Evolutionary conservation across 2,888 invertebrate genomes (phyloP).

Genomic region (Athalia circularis): DNA sequence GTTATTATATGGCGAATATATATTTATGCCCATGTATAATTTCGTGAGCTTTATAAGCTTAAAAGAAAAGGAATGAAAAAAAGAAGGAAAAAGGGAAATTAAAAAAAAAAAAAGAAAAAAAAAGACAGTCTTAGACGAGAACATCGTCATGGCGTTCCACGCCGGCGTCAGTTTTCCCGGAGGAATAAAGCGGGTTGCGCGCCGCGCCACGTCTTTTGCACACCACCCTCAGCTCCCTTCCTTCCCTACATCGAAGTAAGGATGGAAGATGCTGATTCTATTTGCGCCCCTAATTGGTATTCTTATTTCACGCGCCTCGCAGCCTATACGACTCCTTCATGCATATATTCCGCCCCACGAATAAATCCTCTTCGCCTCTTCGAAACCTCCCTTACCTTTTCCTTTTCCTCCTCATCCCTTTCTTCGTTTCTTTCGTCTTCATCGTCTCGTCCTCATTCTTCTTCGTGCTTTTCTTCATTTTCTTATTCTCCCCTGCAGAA

Average conservation of each 20-base stretch:
- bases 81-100: neutral
- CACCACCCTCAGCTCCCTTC: too few species aligned
- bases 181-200: neutral
- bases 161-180: neutral
- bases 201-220: neutral
- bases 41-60: constrained; percentile 24
- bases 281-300: constrained; percentile 59
- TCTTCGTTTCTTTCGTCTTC: constrained; percentile 43
- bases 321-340: constrained; percentile 51
- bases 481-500: constrained; percentile 29
- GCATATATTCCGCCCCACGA: constrained; percentile 55
- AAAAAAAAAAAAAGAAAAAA: neutral
- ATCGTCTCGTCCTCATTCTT: constrained; percentile 32
- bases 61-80: neutral
- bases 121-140: too few species aligned
- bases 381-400: neutral
- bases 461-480: neutral
- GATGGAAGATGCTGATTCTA: constrained; percentile 47
- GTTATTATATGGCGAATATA: neutral
- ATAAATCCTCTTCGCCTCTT: constrained; percentile 26
- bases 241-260: neutral
- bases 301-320: constrained; percentile 53
- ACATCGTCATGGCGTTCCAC: too few species aligned
- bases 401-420: constrained; percentile 15
- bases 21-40: constrained; percentile 24